These are phyloP conservation scores for Agrilus planipennis DNA, from an alignment of 1,140 invertebrate species.

Conservation along the genomic window DNA sequence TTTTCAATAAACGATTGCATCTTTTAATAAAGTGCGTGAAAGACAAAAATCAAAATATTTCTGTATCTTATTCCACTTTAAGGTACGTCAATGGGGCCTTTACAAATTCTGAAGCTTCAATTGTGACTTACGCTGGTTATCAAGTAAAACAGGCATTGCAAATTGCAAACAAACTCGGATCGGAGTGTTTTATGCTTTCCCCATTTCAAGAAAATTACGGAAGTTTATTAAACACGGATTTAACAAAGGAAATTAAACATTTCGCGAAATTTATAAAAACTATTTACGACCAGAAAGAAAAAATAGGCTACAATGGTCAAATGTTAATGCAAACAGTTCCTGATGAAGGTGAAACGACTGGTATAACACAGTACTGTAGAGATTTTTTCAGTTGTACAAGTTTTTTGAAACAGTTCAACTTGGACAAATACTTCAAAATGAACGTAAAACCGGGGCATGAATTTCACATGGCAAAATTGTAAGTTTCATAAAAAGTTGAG, in stretches of 20 bases:
- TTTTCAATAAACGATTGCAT: too few relatives aligned
- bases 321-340: conserved; percentile 38
- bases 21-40: too few relatives aligned
- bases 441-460: conserved; percentile 48
- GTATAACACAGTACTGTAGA: conserved; percentile 48
- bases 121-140: conserved; percentile 45
- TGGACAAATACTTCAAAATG: conserved; percentile 50
- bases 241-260: conserved; percentile 46
- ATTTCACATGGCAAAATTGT: conserved; percentile 38
- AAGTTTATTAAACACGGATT: conserved; percentile 45
- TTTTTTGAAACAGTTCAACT: conserved; percentile 48
- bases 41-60: too few relatives aligned
- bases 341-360: conserved; percentile 18
- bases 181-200: conserved; percentile 51
- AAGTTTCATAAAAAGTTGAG: conserved; percentile 25
- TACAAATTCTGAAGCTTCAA: conserved; percentile 45
- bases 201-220: conserved; percentile 49
- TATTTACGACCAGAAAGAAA: conserved; percentile 49
- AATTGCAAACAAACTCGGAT: conserved; percentile 46
- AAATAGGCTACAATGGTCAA: conserved; percentile 49
- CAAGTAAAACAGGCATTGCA: conserved; percentile 54
- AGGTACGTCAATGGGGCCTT: conserved; percentile 47
- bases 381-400: conserved; percentile 51
- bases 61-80: too few relatives aligned
- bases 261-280: conserved; percentile 49